A percentile compares a stretch with the other conserved stretches of the same genome.
These are phyloP conservation scores for Eurypyga helias DNA, from an alignment of 2,113 vertebrate species.

Conservation along the genomic window DNA sequence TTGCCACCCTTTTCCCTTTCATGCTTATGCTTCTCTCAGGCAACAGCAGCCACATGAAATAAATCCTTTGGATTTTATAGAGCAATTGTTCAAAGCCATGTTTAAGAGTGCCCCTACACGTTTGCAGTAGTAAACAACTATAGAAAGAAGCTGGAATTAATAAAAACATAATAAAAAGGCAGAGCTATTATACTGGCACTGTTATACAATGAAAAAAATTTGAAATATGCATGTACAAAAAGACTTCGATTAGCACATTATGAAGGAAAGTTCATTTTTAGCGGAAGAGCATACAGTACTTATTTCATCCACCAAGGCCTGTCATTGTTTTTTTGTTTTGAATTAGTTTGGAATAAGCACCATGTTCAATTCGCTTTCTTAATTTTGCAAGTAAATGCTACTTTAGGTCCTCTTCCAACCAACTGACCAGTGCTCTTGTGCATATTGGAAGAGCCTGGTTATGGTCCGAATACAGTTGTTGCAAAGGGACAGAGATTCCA, in stretches of 20 bases:
- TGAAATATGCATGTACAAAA: background rate
- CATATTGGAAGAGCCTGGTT: background rate
- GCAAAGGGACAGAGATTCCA: background rate
- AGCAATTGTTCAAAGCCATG: background rate
- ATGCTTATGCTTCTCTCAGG: background rate
- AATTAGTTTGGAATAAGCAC: background rate
- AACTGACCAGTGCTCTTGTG: background rate
- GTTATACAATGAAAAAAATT: background rate
- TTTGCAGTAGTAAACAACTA: background rate
- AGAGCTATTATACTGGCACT: background rate
- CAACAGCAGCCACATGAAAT: background rate
- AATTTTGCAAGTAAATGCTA: background rate
- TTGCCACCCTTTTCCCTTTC: background rate
- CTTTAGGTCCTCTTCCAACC: background rate
- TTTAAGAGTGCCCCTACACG: background rate
- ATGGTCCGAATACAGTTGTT: background rate
- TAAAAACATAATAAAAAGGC: background rate
- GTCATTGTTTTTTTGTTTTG: background rate
- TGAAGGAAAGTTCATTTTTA: background rate
- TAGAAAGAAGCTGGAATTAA: background rate
- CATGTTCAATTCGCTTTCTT: background rate
- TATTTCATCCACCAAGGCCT: background rate
- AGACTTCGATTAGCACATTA: background rate
- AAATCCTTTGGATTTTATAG: background rate
- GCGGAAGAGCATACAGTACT: background rate